These are phyloP conservation scores for Numenius phaeopus DNA, from an alignment of 2,797 vertebrate genomes.

Conservation along the genomic window DNA sequence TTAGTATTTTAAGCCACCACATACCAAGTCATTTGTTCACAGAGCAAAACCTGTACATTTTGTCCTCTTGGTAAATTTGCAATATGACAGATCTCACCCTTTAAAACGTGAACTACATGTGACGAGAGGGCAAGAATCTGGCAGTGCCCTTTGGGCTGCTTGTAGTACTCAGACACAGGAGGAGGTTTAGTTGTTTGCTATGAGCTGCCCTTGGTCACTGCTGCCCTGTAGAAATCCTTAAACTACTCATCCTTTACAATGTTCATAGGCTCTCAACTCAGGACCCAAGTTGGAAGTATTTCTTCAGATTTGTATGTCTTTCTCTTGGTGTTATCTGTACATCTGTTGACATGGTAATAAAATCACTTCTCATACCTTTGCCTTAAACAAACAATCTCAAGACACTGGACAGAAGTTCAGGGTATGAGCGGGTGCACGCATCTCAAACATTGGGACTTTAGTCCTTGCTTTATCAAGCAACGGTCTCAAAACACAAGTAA, in stretches of 20 bases:
- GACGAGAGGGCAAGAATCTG: neutral
- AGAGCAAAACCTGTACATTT: neutral
- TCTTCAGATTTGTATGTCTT: neutral
- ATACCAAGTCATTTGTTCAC: neutral
- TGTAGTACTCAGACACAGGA: neutral
- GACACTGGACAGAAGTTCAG: neutral
- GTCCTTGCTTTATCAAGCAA: neutral
- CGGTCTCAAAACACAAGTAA: neutral
- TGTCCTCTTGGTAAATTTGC: neutral
- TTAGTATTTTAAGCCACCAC: neutral
- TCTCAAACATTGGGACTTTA: neutral
- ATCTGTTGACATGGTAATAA: neutral
- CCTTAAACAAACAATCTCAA: neutral
- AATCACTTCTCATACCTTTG: neutral
- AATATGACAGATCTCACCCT: neutral
- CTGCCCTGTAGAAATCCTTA: neutral
- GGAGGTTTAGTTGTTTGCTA: neutral
- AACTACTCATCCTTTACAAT: neutral
- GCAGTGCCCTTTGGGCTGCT: neutral
- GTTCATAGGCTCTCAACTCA: neutral
- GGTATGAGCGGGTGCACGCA: accelerated
- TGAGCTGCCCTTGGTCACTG: neutral
- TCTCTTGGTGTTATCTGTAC: neutral
- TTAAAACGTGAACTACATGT: neutral
- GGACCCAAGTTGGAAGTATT: neutral